Conservation (phyloP, 2,113 vertebrate genomes). For the Montifringilla adamsi region DNA sequence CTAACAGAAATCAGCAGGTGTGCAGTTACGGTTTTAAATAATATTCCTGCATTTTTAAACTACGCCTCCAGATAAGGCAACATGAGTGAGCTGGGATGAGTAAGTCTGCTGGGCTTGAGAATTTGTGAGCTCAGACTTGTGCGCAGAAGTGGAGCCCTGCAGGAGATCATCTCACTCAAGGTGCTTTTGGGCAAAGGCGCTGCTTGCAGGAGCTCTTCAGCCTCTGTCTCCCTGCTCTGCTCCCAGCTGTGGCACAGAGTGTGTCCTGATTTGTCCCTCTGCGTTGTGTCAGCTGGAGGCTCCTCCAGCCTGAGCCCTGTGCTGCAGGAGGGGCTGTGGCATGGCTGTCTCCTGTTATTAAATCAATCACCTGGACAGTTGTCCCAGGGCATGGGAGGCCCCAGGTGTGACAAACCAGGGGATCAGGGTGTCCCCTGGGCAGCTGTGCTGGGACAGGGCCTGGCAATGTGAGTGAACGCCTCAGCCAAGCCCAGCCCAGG, state of each 20-base stretch:
- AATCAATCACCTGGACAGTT: background rate
- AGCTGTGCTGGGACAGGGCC: background rate
- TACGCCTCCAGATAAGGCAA: background rate
- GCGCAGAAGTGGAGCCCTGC: background rate
- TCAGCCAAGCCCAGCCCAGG: background rate
- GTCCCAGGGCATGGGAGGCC: background rate
- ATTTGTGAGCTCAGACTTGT: background rate
- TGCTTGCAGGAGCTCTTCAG: background rate
- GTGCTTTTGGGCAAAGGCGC: background rate
- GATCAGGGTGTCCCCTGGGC: background rate
- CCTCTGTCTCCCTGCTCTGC: background rate
- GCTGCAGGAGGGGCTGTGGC: background rate
- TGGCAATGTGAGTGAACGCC: fast-evolving
- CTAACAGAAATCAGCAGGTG: background rate
- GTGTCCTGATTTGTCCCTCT: background rate
- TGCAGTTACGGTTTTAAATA: background rate
- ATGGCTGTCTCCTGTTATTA: background rate
- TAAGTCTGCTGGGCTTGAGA: background rate
- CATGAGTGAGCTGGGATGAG: background rate
- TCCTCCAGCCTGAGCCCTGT: background rate
- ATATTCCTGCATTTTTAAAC: background rate
- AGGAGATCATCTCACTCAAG: background rate
- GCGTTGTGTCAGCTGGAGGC: background rate
- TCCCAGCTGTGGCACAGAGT: background rate
- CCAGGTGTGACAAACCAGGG: background rate